Conservation (phyloP, 2,113 vertebrate species). For the Chaetorhynchus papuensis region DNA sequence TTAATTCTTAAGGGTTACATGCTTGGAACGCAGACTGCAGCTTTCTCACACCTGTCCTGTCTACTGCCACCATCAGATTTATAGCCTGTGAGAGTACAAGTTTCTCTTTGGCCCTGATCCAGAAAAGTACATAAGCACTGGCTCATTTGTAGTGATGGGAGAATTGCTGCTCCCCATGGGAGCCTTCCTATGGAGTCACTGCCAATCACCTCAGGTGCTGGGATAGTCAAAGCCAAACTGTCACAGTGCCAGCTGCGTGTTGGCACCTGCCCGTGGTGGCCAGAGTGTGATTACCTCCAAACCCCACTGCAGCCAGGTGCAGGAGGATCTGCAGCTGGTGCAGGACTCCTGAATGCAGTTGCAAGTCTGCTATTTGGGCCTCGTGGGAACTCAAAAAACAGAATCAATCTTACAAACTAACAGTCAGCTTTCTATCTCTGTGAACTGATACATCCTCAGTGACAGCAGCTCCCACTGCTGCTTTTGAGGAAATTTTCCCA, state of each 20-base stretch:
- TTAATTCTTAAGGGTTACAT: background rate
- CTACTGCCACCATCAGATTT: constrained; percentile 12
- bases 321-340: background rate
- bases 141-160: background rate
- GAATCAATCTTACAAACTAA: background rate
- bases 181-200: background rate
- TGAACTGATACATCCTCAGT: background rate
- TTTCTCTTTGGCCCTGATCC: background rate
- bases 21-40: background rate
- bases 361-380: background rate
- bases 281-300: background rate
- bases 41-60: constrained; percentile 41
- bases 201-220: background rate
- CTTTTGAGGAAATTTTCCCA: background rate
- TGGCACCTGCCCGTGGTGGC: background rate
- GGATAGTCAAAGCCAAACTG: background rate
- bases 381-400: background rate
- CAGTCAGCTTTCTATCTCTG: background rate
- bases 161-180: background rate
- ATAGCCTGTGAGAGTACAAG: background rate
- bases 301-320: background rate
- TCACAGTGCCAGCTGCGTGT: background rate
- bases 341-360: background rate
- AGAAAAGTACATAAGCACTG: background rate
- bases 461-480: background rate